Evolutionary conservation across 2,888 invertebrate genomes (phyloP).

Genomic region (Eupithecia subfuscata): DNA sequence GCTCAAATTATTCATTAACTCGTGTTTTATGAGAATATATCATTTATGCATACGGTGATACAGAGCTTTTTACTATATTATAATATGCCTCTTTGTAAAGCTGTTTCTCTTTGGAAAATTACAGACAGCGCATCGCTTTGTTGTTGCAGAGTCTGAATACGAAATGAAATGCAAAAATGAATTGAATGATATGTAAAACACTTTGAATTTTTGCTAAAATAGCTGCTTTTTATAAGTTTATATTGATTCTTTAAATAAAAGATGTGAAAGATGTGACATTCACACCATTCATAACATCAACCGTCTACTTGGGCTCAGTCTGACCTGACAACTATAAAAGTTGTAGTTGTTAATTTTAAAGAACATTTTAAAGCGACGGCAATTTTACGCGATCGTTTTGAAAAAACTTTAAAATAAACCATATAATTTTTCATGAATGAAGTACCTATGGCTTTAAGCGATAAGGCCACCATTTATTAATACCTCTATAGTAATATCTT

Average conservation of each 20-base stretch:
- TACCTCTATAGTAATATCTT: too few species aligned
- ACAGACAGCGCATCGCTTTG: constrained; percentile 39
- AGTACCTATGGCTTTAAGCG: too few species aligned
- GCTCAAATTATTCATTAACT: constrained; percentile 76
- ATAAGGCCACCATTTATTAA: neutral
- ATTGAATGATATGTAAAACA: neutral
- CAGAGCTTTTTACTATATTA: constrained; percentile 44
- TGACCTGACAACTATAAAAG: neutral
- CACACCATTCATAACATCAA: neutral
- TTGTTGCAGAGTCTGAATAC: constrained; percentile 30
- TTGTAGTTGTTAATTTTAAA: too few species aligned
- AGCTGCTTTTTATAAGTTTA: neutral
- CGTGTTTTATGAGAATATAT: constrained; percentile 54
- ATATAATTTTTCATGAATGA: neutral
- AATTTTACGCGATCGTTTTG: too few species aligned
- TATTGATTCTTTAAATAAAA: neutral
- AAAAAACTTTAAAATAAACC: neutral
- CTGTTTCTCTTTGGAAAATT: constrained; percentile 36
- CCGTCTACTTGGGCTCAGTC: neutral
- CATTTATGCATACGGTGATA: constrained; percentile 44
- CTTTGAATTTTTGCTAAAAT: constrained; percentile 5
- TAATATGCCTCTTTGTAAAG: constrained; percentile 14
- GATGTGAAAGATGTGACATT: neutral
- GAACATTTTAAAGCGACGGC: too few species aligned
- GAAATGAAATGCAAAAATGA: constrained; percentile 30